Evolutionary conservation across 2,113 vertebrate genomes (phyloP).

Genomic region (Vicugna pacos): DNA sequence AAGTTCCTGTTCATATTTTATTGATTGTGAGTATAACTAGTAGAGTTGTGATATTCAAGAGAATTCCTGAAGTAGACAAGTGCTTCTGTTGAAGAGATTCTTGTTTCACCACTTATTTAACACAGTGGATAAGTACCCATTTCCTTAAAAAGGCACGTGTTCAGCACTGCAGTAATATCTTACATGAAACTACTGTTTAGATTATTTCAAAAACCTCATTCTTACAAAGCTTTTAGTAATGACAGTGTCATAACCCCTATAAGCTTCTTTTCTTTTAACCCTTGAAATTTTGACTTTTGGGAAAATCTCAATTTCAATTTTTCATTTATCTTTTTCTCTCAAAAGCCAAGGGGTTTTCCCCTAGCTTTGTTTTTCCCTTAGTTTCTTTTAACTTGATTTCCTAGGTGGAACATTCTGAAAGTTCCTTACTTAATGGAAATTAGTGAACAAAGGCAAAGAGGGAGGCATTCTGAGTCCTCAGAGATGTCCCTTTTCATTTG

Average conservation of each 20-base stretch:
- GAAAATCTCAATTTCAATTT: conserved; percentile 32
- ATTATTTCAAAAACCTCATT: neutral
- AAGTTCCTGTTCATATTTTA: neutral
- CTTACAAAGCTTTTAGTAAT: neutral
- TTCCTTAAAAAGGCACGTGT: neutral
- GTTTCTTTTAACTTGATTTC: conserved; percentile 26
- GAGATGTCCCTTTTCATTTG: neutral
- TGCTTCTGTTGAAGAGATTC: neutral
- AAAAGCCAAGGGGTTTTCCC: neutral
- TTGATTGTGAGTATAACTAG: neutral
- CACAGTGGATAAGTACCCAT: neutral
- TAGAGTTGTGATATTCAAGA: neutral
- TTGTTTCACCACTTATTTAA: neutral
- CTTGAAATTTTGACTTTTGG: neutral
- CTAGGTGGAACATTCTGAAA: neutral
- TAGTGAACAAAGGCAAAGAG: neutral
- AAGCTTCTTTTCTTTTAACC: conserved; percentile 15
- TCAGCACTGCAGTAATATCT: neutral
- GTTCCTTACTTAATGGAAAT: neutral
- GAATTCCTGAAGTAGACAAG: neutral
- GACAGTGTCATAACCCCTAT: neutral
- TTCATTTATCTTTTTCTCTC: conserved; percentile 21
- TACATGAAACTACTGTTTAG: neutral
- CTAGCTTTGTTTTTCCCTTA: neutral
- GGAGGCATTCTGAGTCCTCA: neutral